Evolutionary conservation across 2,888 invertebrate genomes (phyloP).

Genomic region (Apamea crenata): DNA sequence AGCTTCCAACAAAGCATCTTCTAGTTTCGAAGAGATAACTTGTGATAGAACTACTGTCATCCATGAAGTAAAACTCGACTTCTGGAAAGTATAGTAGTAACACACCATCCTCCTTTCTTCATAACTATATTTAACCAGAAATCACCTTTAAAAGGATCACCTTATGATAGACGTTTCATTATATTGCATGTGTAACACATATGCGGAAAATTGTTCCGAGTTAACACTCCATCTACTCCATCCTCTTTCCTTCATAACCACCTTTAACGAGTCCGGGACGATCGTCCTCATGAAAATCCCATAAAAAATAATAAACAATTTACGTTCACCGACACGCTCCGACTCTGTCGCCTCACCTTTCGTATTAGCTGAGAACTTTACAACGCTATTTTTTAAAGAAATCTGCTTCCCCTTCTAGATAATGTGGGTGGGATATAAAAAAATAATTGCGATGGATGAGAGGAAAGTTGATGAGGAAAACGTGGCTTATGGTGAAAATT

Average conservation of each 20-base stretch:
- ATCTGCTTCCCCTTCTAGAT: slow-evolving; percentile 57
- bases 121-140: background rate
- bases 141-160: background rate
- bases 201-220: background rate
- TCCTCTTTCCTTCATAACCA: slow-evolving; percentile 26
- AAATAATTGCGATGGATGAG: slow-evolving; percentile 49
- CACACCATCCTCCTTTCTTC: background rate
- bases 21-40: background rate
- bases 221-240: slow-evolving; percentile 27
- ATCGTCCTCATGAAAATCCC: slow-evolving; percentile 84
- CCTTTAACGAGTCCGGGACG: slow-evolving; percentile 76
- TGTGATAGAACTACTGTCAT: background rate
- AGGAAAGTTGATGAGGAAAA: slow-evolving; percentile 20
- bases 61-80: background rate
- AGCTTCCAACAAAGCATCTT: background rate
- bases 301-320: slow-evolving; percentile 90
- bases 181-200: background rate
- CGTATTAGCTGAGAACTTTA: slow-evolving; percentile 74
- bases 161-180: background rate
- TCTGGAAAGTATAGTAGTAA: background rate
- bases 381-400: slow-evolving; percentile 63
- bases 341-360: slow-evolving; percentile 79
- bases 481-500: background rate
- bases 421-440: slow-evolving; percentile 50
- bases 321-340: slow-evolving; percentile 88